phyloP scores from a whole-genome alignment of 1,140 invertebrate genomes.

The Eueides isabella region DNA sequence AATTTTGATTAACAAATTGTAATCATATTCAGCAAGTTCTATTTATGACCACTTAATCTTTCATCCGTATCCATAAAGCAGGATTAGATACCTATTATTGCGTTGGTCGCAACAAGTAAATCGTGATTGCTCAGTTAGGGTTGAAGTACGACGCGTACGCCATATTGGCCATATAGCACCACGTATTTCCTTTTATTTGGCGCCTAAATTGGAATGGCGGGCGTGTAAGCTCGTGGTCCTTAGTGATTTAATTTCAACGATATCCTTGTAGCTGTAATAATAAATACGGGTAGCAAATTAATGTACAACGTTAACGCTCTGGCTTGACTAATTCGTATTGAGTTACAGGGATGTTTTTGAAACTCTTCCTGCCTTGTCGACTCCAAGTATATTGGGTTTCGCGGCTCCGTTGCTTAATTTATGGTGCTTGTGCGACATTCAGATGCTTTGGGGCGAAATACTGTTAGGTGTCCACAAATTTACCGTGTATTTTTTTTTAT shows the following conservation, averaged over 20 bases:
- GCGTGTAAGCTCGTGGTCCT: constrained; percentile 45
- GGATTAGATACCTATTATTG: constrained; percentile 32
- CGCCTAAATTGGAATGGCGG: constrained; percentile 41
- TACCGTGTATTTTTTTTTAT: no score
- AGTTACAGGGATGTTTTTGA: constrained; percentile 34
- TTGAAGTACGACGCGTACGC: constrained; percentile 39
- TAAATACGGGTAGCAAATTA: constrained; percentile 64
- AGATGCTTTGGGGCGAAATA: background rate
- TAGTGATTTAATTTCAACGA: constrained; percentile 47
- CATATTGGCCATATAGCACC: constrained; percentile 37
- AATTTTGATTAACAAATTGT: constrained; percentile 18
- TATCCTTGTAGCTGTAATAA: constrained; percentile 48
- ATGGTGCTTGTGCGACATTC: background rate
- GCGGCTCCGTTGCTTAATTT: background rate
- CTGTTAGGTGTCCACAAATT: no score
- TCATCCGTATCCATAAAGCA: constrained; percentile 14
- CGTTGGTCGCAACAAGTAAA: constrained; percentile 36
- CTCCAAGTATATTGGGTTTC: constrained; percentile 25
- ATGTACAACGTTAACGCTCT: constrained; percentile 49
- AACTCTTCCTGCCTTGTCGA: constrained; percentile 23
- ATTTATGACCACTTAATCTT: constrained; percentile 19
- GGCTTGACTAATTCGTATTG: constrained; percentile 38
- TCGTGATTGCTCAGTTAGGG: constrained; percentile 45
- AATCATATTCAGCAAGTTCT: constrained; percentile 10
- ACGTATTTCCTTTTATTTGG: constrained; percentile 38